Conservation (phyloP, 1,140 invertebrate species). For the Macrocentrus cingulum region DNA sequence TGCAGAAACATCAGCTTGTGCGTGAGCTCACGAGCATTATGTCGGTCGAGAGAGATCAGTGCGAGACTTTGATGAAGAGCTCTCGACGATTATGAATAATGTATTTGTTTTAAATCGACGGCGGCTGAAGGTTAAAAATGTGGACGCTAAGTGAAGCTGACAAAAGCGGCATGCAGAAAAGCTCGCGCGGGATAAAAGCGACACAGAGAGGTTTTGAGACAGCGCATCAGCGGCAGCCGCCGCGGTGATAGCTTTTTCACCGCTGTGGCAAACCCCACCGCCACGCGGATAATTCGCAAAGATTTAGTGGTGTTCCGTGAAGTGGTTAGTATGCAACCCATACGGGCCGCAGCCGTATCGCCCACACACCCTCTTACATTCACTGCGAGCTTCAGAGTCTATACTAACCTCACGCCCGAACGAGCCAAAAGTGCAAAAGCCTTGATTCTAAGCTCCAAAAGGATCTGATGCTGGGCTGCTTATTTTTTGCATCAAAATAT, state of each 20-base stretch:
- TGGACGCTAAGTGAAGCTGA: not conserved
- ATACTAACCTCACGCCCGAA: not conserved
- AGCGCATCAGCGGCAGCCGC: conserved; percentile 4
- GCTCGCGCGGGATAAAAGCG: not conserved
- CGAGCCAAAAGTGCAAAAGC: not conserved
- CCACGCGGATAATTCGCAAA: conserved; percentile 34
- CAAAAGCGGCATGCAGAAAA: not conserved
- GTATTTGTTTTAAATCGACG: not conserved
- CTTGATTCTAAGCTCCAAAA: conserved; percentile 1
- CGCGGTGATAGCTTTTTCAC: conserved; percentile 25
- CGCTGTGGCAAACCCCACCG: not conserved
- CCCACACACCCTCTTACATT: conserved; percentile 9
- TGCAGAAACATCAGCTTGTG: no score
- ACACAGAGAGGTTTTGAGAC: conserved; percentile 1
- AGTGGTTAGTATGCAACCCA: conserved; percentile 37
- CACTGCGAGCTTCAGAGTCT: not conserved
- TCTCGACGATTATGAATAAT: no score
- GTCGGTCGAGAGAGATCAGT: no score
- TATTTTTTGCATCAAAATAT: no score
- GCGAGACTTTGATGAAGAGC: no score
- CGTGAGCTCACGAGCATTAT: no score
- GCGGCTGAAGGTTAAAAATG: not conserved
- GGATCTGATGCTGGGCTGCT: not conserved
- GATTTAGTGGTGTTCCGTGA: conserved; percentile 34
- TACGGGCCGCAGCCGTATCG: conserved; percentile 20